These are phyloP conservation scores for Eciton burchellii DNA, from an alignment of 1,140 invertebrate genomes.

Conservation along the genomic window DNA sequence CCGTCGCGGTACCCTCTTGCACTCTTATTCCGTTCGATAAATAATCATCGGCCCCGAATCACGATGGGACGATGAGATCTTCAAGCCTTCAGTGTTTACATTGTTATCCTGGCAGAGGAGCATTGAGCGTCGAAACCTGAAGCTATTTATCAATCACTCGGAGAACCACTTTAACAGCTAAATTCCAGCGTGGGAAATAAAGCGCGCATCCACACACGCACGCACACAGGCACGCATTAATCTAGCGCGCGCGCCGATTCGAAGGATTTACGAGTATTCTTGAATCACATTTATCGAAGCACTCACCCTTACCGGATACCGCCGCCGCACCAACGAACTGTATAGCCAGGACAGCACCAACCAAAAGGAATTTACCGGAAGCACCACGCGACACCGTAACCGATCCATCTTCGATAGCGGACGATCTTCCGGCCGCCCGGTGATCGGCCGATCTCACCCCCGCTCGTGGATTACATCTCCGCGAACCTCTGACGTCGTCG, in stretches of 20 bases:
- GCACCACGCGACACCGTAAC: slow-evolving; percentile 10
- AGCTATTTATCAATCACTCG: slow-evolving; percentile 36
- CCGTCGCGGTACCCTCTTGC: too few relatives aligned
- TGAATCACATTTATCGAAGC: background rate
- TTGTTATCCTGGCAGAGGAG: background rate
- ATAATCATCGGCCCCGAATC: slow-evolving; percentile 12
- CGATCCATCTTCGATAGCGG: background rate
- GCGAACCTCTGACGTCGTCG: slow-evolving; percentile 16
- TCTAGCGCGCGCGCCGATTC: too few relatives aligned
- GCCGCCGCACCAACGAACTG: slow-evolving; percentile 47
- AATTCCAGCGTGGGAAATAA: background rate
- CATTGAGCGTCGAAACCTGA: background rate
- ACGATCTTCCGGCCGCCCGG: background rate
- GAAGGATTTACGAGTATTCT: slow-evolving; percentile 23
- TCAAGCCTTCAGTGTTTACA: slow-evolving; percentile 6
- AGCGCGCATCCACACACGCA: background rate
- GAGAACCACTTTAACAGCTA: background rate
- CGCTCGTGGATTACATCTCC: slow-evolving; percentile 3
- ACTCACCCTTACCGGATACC: slow-evolving; percentile 63
- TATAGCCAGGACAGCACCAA: slow-evolving; percentile 47
- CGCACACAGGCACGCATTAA: background rate
- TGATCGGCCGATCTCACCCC: background rate
- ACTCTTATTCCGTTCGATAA: background rate
- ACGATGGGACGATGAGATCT: too few relatives aligned
- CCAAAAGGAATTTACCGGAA: slow-evolving; percentile 46